Base-by-base conservation (phyloP, 2,888 invertebrate species). In the Agonopterix heracliana region DNA sequence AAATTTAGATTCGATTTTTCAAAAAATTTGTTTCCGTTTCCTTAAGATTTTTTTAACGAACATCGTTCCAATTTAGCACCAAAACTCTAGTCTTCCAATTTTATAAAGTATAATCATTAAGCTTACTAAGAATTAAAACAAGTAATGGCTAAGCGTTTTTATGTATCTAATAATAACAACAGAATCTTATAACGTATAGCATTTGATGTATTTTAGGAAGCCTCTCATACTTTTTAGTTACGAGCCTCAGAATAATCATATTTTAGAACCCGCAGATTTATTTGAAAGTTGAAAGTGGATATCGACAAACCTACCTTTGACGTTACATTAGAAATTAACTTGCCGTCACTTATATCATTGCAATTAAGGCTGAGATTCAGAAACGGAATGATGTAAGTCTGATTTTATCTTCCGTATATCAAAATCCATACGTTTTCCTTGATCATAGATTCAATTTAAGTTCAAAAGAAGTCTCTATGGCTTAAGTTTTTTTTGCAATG, bases 41-140 rank as follows among this genome's bases (percentile, higher is more conserved):
- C 61, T 62, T 68, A 66, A 70, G 66, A 64, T 68, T 64, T 64
- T 69, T 74, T 63, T 53, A 68, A 72, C 75, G 74, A 79, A 81
- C 75, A 67, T 75, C 78, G 72, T 79, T 78, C 79, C 80, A 80
- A 80, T 86, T 85, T 87, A 87, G 87, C 87, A 87, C 88, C 88
- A 86, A 85, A 84, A 78, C 81, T 64, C 81, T 80, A 87, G 87
- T 87, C 88, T 87, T 87, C 86, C 87, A 85, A 86, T 85, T 81
- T 70, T 72, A 78, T 75, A 78, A 75, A 64, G 62, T 78, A 81
- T 78, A 64, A 76, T 74, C 78, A 83, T 82, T 81, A 84, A 85
- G 85, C 87, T 78, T 84, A 84, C 67, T 67, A 75, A 77, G 68
- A 78, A 84, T 82, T 76, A 83, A 81, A 85, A 85, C 79, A 74